Base-by-base conservation (phyloP, 2,113 vertebrate species). In the Vombatus ursinus region DNA sequence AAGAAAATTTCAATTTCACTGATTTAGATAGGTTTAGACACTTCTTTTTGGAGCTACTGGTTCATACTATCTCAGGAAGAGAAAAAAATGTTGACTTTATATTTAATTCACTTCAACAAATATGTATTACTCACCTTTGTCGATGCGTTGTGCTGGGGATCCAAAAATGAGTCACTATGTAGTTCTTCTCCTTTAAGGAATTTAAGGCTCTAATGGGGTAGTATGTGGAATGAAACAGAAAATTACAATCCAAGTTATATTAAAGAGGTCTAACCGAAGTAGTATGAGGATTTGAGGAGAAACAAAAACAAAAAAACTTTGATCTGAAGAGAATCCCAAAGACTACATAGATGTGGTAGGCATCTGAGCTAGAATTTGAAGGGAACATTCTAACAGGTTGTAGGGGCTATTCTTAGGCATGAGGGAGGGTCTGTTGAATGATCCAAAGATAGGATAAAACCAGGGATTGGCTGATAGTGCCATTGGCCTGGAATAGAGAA, bases 41-140 rank as follows among this genome's bases (percentile, higher is more conserved):
- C 12, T 90, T 93, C 48, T 89, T 37, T 68, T 68, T 95, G 61
- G 91, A 94, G 95, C 7, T 50, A 47, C 25, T 50, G 28, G 9
- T 50, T 90, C 12, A 24, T 90, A n/a, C 89, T n/a, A 28, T 90
- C 26, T 90, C 89, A 49, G 31, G 48, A 90, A 49, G 25, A 50
- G 93, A 91, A 93, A 91, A 52, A 9, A 49, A 5, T 49, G 48
- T 93, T 97, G 24, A 28, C 47, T 90, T 90, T 48, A 50, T 50
- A 90, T 50, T 90, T 25, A 48, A 1, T 90, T 90, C 89, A 28
- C 31, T 47, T 90, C 14, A 28, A 12, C 49, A 90, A 84, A 44
- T 44, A 44, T 44, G 16, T 84, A 44, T 44, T 84, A 44, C 7
- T 84, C 5, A 84, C 68, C n/a, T 44, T 84, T 23, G 19, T 84